Base-by-base conservation (phyloP, 2,888 invertebrate species). In the Melipona beecheii region DNA sequence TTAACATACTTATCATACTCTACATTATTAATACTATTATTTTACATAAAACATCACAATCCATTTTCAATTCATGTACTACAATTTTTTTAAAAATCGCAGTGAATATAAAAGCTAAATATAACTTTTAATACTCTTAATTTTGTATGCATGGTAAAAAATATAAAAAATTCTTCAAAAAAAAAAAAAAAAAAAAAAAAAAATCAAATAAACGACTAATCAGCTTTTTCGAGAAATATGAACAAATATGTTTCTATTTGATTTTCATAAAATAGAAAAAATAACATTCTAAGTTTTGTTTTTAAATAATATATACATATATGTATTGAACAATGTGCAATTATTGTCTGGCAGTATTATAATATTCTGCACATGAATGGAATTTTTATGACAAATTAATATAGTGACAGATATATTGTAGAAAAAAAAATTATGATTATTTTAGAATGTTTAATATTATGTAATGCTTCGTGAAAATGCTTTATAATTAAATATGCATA, bases 281-380 rank as follows among this genome's bases (percentile, higher is more conserved):
- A 64, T 73, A 73, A 80, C 52, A 60, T 27, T 19, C 21, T 62
- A 2, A 75, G 62, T 54, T 60, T 65, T 78, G 24, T 3, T 74
- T 60, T 49, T 54, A 75, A 71, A 69, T 70, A 72, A 76, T 62
- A n/a, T 74, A 17, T 76, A 69, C 64, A 76, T 62, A n/a, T 74
- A 17, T 76, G 66, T 66, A 65, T 81, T 66, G 58, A 70, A 72
- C 77, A 72, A 78, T 60, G 68, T 60, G 64, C 71, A 81, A 74
- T 90, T 90, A 90, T 90, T 90, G 90, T 90, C 90, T 84, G 90
- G 89, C 90, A 89, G 85, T 90, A 88, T 81, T 69, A 36, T 83
- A 75, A 80, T 71, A 69, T 72, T 84, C 78, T 81, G 50, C 71
- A 62, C 9, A 31, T 60, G 71, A 27, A 76, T 78, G 52, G 83